These are phyloP conservation scores for Heterodera carotae DNA, from an alignment of 1,140 invertebrate genomes.

Conservation along the genomic window DNA sequence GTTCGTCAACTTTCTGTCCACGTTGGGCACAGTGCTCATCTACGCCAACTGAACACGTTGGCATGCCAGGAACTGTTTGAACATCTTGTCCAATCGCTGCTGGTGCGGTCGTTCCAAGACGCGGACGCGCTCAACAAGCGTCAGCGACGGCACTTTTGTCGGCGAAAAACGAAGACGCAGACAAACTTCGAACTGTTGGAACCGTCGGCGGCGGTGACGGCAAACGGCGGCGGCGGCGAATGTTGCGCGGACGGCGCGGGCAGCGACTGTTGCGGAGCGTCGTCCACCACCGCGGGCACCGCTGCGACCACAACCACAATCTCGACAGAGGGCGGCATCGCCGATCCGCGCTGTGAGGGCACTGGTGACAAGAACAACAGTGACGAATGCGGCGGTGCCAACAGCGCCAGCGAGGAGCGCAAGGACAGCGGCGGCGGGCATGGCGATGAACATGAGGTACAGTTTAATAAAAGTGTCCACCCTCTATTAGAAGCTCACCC, in stretches of 20 bases:
- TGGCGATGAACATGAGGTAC: neutral
- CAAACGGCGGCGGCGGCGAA: neutral
- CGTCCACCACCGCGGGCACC: constrained; percentile 4
- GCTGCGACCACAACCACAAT: neutral
- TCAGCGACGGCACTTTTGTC: neutral
- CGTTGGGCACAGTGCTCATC: constrained; percentile 60
- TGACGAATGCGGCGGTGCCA: neutral
- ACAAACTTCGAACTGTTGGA: constrained; percentile 1
- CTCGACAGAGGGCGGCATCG: neutral
- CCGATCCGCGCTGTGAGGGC: neutral
- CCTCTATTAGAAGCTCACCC: too few species aligned
- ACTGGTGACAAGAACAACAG: neutral
- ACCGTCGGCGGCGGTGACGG: neutral
- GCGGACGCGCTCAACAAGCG: neutral
- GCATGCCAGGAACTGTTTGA: constrained; percentile 74
- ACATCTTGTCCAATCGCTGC: constrained; percentile 67
- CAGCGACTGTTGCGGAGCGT: constrained; percentile 13
- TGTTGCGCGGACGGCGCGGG: neutral
- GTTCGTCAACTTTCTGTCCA: constrained; percentile 27
- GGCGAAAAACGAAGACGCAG: neutral
- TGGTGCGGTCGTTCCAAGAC: constrained; percentile 29
- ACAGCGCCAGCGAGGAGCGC: neutral
- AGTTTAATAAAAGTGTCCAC: neutral
- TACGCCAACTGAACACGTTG: constrained; percentile 76
- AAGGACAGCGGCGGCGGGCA: neutral